phyloP scores from a whole-genome alignment of 1,140 invertebrate genomes.

The Cylas formicarius region DNA sequence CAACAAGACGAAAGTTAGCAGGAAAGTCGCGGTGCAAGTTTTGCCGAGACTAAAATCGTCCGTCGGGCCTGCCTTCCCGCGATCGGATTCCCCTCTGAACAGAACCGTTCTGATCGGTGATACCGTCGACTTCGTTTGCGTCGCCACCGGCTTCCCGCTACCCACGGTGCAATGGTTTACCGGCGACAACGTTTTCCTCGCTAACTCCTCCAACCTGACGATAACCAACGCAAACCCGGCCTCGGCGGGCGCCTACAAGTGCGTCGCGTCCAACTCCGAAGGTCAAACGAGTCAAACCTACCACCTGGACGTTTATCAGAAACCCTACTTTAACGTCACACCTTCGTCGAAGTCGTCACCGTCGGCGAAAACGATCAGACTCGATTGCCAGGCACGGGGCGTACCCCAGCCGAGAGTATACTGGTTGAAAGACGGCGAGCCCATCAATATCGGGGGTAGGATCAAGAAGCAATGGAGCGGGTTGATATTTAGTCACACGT shows the following conservation, averaged over 20 bases:
- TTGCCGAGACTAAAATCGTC: constrained; percentile 10
- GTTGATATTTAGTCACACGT: constrained; percentile 34
- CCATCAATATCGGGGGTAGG: constrained; percentile 48
- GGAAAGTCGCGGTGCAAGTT: constrained; percentile 25
- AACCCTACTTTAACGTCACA: constrained; percentile 32
- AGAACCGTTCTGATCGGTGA: constrained; percentile 27
- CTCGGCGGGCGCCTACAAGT: constrained; percentile 65
- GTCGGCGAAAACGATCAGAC: constrained; percentile 58
- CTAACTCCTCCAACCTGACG: constrained; percentile 28
- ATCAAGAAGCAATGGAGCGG: constrained; percentile 24
- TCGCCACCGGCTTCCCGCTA: constrained; percentile 32
- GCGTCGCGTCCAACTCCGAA: constrained; percentile 62
- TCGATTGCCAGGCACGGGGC: constrained; percentile 62
- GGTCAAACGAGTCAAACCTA: constrained; percentile 15
- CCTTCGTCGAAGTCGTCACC: constrained; percentile 43
- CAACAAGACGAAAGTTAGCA: constrained; percentile 32
- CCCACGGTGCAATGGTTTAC: constrained; percentile 36
- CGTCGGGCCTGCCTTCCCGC: constrained; percentile 25
- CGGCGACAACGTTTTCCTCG: constrained; percentile 26
- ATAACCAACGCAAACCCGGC: constrained; percentile 23
- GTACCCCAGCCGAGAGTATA: constrained; percentile 53
- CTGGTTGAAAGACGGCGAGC: constrained; percentile 68
- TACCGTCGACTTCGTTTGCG: constrained; percentile 30
- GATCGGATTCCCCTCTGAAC: constrained; percentile 25
- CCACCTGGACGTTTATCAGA: constrained; percentile 24